phyloP scores from a whole-genome alignment of 2,888 invertebrate genomes.

The Theretra japonica region DNA sequence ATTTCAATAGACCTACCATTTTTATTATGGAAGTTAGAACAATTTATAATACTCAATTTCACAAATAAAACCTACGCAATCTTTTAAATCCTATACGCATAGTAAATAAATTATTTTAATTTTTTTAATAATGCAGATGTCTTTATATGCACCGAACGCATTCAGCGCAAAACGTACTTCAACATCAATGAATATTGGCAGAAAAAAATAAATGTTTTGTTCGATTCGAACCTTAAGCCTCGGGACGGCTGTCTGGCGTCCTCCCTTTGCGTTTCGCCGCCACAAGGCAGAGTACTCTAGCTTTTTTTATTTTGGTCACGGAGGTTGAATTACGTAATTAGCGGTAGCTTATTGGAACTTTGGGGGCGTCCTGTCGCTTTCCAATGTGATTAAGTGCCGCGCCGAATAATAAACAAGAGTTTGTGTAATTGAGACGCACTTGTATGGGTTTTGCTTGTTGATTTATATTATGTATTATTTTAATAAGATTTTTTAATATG shows the following conservation, averaged over 20 bases:
- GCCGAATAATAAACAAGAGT: conserved; percentile 55
- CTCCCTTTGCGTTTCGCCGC: conserved; percentile 72
- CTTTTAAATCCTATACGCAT: too few species aligned
- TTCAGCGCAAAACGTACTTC: neutral
- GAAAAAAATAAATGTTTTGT: conserved; percentile 32
- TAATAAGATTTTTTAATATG: too few species aligned
- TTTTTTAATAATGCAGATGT: neutral
- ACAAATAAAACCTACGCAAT: too few species aligned
- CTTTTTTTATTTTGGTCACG: conserved; percentile 77
- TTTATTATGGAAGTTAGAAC: neutral
- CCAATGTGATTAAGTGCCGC: conserved; percentile 63
- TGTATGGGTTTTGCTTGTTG: conserved; percentile 11
- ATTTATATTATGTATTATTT: neutral
- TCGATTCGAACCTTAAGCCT: conserved; percentile 33
- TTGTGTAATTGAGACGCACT: conserved; percentile 41
- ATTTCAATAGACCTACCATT: too few species aligned
- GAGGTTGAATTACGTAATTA: conserved; percentile 81
- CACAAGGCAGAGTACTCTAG: conserved; percentile 66
- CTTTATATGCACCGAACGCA: neutral
- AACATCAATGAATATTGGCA: conserved; percentile 15
- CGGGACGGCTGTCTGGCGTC: conserved; percentile 27
- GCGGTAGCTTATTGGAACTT: conserved; percentile 73
- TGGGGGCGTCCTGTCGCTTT: conserved; percentile 62
- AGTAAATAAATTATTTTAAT: neutral
- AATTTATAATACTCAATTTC: too few species aligned